Percentiles rank a stretch among this genome's conserved stretches.
Conservation (phyloP, 2,797 vertebrate species). For the Acestrorhynchus altus region DNA sequence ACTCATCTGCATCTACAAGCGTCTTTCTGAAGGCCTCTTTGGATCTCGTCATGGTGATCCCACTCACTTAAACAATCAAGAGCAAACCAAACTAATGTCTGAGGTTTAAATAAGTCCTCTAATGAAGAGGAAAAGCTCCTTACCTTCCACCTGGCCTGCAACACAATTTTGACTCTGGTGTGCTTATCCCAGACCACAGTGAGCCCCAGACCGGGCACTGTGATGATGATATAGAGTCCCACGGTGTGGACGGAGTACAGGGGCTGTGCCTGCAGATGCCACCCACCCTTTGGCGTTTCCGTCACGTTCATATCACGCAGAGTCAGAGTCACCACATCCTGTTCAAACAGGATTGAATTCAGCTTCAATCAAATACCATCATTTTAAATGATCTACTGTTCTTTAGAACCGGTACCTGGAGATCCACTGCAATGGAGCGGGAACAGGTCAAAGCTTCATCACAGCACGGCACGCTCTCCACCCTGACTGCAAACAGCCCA, state of each 20-base stretch:
- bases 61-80: too few relatives aligned
- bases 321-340: constrained; percentile 68
- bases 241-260: constrained; percentile 72
- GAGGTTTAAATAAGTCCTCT: not conserved
- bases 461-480: constrained; percentile 79
- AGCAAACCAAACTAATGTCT: too few relatives aligned
- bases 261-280: constrained; percentile 22
- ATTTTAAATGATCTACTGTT: too few relatives aligned
- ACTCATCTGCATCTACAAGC: too few relatives aligned
- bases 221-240: constrained; percentile 76
- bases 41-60: too few relatives aligned
- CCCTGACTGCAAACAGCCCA: constrained; percentile 68
- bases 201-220: constrained; percentile 67
- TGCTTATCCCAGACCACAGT: constrained; percentile 81
- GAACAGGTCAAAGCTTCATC: constrained; percentile 78
- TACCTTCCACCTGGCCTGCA: constrained; percentile 69
- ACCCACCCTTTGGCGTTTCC: constrained; percentile 28
- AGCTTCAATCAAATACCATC: too few relatives aligned
- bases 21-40: too few relatives aligned
- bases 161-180: constrained; percentile 71
- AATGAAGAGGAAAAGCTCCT: not conserved
- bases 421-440: constrained; percentile 70
- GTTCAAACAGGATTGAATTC: too few relatives aligned
- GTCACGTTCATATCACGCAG: constrained; percentile 74
- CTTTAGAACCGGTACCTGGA: constrained; percentile 63